Evolutionary conservation across 2,888 invertebrate species (phyloP).

Genomic region (Rotaria socialis): DNA sequence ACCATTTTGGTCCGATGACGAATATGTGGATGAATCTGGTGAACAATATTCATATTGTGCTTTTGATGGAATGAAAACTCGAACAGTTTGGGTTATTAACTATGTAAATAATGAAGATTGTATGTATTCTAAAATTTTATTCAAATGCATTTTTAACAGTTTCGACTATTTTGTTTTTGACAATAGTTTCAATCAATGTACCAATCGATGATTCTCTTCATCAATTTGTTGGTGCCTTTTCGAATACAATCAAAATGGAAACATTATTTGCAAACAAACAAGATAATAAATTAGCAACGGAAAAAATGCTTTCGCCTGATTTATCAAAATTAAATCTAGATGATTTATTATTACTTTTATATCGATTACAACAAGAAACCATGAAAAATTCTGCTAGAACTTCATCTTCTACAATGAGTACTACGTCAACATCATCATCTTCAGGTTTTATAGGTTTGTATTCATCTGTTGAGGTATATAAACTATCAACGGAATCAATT

Average conservation of each 20-base stretch:
- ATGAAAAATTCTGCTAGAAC: not conserved
- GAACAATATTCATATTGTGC: not conserved
- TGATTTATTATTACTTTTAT: slow-evolving; percentile 2
- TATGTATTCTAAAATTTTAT: not conserved
- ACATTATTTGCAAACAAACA: not conserved
- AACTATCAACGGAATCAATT: too few relatives aligned
- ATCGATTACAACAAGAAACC: not conserved
- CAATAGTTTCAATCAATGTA: not conserved
- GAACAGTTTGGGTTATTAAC: not conserved
- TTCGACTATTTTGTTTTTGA: not conserved
- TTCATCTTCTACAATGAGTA: not conserved
- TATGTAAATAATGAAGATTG: not conserved
- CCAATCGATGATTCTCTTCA: not conserved
- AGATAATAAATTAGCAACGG: not conserved
- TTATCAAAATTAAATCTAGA: slow-evolving; percentile 7
- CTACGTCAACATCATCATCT: not conserved
- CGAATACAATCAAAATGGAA: not conserved
- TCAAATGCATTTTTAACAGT: too few relatives aligned
- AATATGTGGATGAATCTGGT: not conserved
- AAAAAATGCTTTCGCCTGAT: not conserved
- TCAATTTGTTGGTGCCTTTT: not conserved
- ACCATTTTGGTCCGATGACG: not conserved
- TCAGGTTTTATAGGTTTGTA: not conserved
- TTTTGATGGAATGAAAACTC: not conserved
- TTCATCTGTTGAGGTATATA: not conserved